Percentiles rank a stretch among this genome's conserved stretches.
These are phyloP conservation scores for Peromyscus eremicus DNA, from an alignment of 2,797 vertebrate genomes.

Conservation along the genomic window DNA sequence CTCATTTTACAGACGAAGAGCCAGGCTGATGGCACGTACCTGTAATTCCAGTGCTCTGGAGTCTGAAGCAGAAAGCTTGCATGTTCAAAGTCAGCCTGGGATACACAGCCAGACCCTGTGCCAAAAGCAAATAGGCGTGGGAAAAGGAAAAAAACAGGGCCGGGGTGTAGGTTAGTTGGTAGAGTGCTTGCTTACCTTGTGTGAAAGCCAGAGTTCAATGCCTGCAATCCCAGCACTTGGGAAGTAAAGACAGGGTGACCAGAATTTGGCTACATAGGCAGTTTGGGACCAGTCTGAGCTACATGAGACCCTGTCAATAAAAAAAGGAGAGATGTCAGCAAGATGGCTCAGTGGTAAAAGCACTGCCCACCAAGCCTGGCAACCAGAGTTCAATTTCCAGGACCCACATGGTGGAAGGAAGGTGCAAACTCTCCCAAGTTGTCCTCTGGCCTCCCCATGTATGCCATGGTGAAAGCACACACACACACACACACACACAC, in stretches of 20 bases:
- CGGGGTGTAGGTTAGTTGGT: neutral
- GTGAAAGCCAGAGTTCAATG: neutral
- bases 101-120: neutral
- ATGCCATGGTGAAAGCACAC: neutral
- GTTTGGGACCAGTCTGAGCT: neutral
- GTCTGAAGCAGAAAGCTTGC: neutral
- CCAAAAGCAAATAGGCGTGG: neutral
- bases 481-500: neutral
- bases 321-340: neutral
- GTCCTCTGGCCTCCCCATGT: neutral
- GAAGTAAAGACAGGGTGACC: neutral
- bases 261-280: neutral
- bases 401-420: neutral
- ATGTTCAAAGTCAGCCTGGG: neutral
- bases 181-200: neutral
- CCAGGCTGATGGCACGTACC: neutral
- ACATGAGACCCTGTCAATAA: neutral
- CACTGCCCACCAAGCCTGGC: neutral
- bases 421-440: neutral
- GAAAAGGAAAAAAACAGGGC: neutral
- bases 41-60: neutral
- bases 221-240: neutral
- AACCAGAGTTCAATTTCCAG: neutral
- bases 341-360: neutral
- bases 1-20: constrained; percentile 7